These are phyloP conservation scores for Taenaris catops DNA, from an alignment of 2,888 invertebrate genomes.

Conservation along the genomic window DNA sequence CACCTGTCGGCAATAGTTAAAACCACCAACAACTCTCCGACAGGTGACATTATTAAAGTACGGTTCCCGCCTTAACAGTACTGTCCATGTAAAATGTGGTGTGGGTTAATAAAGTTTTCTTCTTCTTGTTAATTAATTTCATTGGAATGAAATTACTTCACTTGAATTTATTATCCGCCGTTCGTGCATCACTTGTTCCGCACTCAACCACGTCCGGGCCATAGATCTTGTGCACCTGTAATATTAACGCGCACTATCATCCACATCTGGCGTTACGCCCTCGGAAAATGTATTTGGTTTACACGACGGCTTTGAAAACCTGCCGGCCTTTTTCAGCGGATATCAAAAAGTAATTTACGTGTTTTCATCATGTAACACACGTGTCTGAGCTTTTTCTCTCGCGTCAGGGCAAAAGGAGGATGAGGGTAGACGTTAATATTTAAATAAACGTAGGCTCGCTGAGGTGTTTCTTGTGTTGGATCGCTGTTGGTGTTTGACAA, in stretches of 20 bases:
- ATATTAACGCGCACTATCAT: slow-evolving; percentile 47
- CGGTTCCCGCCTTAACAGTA: no score
- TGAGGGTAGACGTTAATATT: neutral
- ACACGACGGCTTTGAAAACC: slow-evolving; percentile 14
- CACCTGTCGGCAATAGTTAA: no score
- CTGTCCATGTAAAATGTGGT: no score
- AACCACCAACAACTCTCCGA: no score
- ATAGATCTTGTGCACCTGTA: slow-evolving; percentile 48
- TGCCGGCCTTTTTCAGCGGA: slow-evolving; percentile 12
- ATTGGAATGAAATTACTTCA: no score
- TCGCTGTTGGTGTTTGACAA: no score
- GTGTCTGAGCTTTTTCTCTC: slow-evolving; percentile 2
- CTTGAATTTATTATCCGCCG: neutral
- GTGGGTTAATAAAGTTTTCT: no score
- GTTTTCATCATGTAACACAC: slow-evolving; percentile 11
- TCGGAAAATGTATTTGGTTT: slow-evolving; percentile 22
- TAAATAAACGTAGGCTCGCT: no score
- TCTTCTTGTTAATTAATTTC: no score
- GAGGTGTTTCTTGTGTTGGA: no score
- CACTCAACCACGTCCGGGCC: slow-evolving; percentile 33
- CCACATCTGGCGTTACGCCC: slow-evolving; percentile 37
- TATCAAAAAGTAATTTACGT: slow-evolving; percentile 14
- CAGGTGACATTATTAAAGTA: no score
- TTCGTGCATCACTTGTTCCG: slow-evolving; percentile 30
- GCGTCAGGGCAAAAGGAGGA: neutral